phyloP scores from a whole-genome alignment of 2,888 invertebrate genomes.

The Hoplodrina ambigua region DNA sequence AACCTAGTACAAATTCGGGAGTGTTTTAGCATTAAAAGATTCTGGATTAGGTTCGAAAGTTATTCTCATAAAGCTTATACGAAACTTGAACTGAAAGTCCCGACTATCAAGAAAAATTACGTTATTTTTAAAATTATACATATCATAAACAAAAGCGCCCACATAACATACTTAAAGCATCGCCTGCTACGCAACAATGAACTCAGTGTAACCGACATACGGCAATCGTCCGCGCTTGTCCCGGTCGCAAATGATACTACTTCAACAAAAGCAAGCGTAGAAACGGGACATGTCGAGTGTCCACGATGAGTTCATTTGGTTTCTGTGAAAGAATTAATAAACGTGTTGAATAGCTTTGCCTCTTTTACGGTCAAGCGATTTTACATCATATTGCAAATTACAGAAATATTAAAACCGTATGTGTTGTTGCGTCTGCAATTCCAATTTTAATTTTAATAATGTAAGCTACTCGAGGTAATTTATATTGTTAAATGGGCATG shows the following conservation, averaged over 20 bases:
- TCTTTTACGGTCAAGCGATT: too few species aligned
- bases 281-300: slow-evolving; percentile 82
- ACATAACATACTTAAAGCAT: slow-evolving; percentile 62
- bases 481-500: too few species aligned
- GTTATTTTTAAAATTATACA: slow-evolving; percentile 7
- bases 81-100: not conserved
- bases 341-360: not conserved
- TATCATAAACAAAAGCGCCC: slow-evolving; percentile 41
- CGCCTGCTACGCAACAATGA: slow-evolving; percentile 48
- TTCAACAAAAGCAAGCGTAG: slow-evolving; percentile 86
- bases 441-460: too few species aligned
- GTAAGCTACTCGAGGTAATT: too few species aligned
- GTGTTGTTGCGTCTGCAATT: too few species aligned
- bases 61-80: not conserved
- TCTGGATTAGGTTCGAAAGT: not conserved
- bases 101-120: not conserved
- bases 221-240: slow-evolving; percentile 35
- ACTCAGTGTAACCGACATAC: slow-evolving; percentile 48
- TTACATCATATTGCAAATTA: too few species aligned
- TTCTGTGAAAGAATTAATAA: slow-evolving; percentile 70
- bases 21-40: too few species aligned
- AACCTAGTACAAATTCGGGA: too few species aligned
- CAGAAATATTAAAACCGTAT: too few species aligned
- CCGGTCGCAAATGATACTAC: slow-evolving; percentile 41
- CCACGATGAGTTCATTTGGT: slow-evolving; percentile 77